Base-by-base conservation (phyloP, 2,797 vertebrate species). In the Molossus alvarezi region DNA sequence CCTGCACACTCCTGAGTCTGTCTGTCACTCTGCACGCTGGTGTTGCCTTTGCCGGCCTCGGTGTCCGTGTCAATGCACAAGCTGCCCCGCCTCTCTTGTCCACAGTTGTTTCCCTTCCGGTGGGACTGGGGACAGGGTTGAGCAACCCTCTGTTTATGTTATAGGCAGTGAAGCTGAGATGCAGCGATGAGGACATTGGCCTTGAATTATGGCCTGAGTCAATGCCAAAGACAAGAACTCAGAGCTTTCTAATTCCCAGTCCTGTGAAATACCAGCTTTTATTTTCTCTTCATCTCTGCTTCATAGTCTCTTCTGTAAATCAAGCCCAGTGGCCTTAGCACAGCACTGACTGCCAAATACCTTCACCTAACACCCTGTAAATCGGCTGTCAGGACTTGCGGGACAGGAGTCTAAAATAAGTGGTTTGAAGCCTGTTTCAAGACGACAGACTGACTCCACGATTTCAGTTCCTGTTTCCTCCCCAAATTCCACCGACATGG, bases 281-380 rank as follows among this genome's bases (percentile, higher is more conserved):
- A 91, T 95, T 88, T 92, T 91, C 94, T 89, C 65, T 82, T 95
- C 80, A 64, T 96, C 91, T 92, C 60, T 62, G 53, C 82, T 62
- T 95, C 89, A 25, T 75, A 91, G 90, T 91, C 80, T 87, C 33
- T 76, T 89, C 97, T 72, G 86, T 97, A 97, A 97, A 97, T 97
- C 95, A 97, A 91, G 11, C 41, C 51, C 41, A n/a, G 37, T 20
- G 71, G 64, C 93, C 69, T 67, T 29, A 88, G 29, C 80, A 58
- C 91, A 91, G 65, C 14, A 8, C 73, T 53, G 48, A 79, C 82
- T 72, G 73, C 73, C 88, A 71, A 88, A 48, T 73, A 79, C 21
- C 29, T 51, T 60, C 91, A 92, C 93, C 94, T 94, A 96, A 91
- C 93, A 95, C 53, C 53, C 84, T 82, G 48, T 76, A 95, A 95